Conservation (phyloP, 2,888 invertebrate genomes). For the Ectropis crepuscularia region DNA sequence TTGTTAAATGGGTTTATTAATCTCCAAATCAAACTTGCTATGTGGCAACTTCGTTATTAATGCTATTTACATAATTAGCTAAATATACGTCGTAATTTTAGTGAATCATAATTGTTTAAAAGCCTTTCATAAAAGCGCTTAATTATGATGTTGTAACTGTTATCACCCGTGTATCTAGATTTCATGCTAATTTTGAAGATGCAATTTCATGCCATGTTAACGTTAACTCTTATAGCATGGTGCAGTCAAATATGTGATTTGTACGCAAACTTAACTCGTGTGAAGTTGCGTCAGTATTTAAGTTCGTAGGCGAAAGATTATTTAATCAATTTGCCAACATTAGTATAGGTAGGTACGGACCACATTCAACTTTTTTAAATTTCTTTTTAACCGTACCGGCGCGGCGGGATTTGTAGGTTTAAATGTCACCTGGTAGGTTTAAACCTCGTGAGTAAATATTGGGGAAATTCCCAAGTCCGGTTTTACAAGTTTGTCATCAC, state of each 20-base stretch:
- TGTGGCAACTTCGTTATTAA: neutral
- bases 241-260: slow-evolving; percentile 12
- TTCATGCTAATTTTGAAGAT: slow-evolving; percentile 13
- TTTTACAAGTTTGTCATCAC: too few species aligned
- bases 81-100: neutral
- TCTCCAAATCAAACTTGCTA: too few species aligned
- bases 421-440: too few species aligned
- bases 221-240: slow-evolving; percentile 3
- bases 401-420: too few species aligned
- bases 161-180: slow-evolving; percentile 19
- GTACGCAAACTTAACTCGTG: slow-evolving; percentile 4
- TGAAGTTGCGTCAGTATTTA: slow-evolving; percentile 1
- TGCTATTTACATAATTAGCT: neutral
- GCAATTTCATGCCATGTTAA: slow-evolving; percentile 9
- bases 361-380: too few species aligned
- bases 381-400: too few species aligned
- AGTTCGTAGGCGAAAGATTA: neutral
- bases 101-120: slow-evolving; percentile 6
- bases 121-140: neutral
- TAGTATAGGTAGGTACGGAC: too few species aligned
- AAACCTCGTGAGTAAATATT: too few species aligned
- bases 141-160: slow-evolving; percentile 19
- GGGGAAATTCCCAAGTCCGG: too few species aligned
- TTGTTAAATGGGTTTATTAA: too few species aligned
- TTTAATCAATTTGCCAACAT: too few species aligned